Evolutionary conservation across 2,888 invertebrate species (phyloP).

Genomic region (Geotrupes spiniger): DNA sequence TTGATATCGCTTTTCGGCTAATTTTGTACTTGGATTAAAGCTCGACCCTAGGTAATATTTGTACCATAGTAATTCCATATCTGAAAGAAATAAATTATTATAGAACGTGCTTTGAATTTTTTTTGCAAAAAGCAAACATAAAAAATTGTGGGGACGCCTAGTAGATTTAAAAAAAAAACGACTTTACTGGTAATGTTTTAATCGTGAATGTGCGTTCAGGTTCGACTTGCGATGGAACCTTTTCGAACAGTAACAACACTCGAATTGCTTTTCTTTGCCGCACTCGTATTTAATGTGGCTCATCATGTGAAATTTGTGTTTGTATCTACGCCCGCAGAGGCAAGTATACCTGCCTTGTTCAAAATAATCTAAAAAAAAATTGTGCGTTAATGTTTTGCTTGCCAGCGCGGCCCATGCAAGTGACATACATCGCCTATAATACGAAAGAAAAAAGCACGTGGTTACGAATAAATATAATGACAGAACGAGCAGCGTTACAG

Average conservation of each 20-base stretch:
- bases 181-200: too few relatives aligned
- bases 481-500: too few relatives aligned
- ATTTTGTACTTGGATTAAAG: conserved; percentile 1
- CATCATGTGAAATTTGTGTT: conserved; percentile 46
- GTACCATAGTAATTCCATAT: conserved; percentile 14
- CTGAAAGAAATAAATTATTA: conserved; percentile 18
- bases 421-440: too few relatives aligned
- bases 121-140: too few relatives aligned
- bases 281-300: conserved; percentile 58
- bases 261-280: conserved; percentile 55
- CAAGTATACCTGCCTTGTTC: conserved; percentile 18
- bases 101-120: too few relatives aligned
- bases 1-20: conserved; percentile 20
- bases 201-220: conserved; percentile 14
- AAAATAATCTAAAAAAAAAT: not conserved
- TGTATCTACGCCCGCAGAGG: conserved; percentile 29
- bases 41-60: conserved; percentile 14
- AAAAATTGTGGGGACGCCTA: too few relatives aligned
- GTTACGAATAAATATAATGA: too few relatives aligned
- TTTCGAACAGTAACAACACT: conserved; percentile 52
- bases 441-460: conserved; percentile 1
- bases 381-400: too few relatives aligned
- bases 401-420: too few relatives aligned
- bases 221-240: conserved; percentile 22
- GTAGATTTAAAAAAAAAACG: too few relatives aligned